Evolutionary conservation across 1,140 invertebrate genomes (phyloP).

Genomic region (Chlorops oryzae): DNA sequence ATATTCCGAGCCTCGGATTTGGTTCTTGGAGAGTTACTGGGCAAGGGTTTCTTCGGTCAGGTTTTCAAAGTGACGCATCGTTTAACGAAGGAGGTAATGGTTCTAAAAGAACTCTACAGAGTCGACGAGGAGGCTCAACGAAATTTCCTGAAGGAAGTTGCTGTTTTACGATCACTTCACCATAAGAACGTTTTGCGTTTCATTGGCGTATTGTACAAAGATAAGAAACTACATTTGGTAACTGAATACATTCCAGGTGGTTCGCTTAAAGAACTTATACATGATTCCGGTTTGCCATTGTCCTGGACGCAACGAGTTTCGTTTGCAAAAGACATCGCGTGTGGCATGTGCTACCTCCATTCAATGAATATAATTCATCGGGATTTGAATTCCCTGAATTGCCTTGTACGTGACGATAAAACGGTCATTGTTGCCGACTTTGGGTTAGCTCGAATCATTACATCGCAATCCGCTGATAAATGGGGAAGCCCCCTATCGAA

Average conservation of each 20-base stretch:
- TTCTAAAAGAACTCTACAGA: slow-evolving; percentile 87
- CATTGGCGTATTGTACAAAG: slow-evolving; percentile 90
- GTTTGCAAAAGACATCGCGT: slow-evolving; percentile 85
- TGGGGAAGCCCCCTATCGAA: not conserved
- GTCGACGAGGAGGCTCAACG: slow-evolving; percentile 91
- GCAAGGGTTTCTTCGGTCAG: slow-evolving; percentile 90
- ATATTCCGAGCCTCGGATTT: slow-evolving; percentile 86
- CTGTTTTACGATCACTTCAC: slow-evolving; percentile 77
- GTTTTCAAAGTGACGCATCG: slow-evolving; percentile 85
- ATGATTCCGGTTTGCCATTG: slow-evolving; percentile 53
- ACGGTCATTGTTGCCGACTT: slow-evolving; percentile 93
- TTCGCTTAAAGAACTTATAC: slow-evolving; percentile 78
- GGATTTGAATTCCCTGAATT: slow-evolving; percentile 95
- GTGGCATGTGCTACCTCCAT: slow-evolving; percentile 90
- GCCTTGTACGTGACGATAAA: slow-evolving; percentile 82
- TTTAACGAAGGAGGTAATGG: slow-evolving; percentile 88
- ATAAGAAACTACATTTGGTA: slow-evolving; percentile 83
- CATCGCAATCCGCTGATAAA: slow-evolving; percentile 40
- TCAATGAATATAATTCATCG: slow-evolving; percentile 91
- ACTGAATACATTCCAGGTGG: slow-evolving; percentile 89
- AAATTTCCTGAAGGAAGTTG: slow-evolving; percentile 91
- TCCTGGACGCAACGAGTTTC: slow-evolving; percentile 77
- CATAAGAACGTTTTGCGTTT: slow-evolving; percentile 88
- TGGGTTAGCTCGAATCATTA: slow-evolving; percentile 84
- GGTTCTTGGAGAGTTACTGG: slow-evolving; percentile 77